Evolutionary conservation across 1,140 invertebrate genomes (phyloP), one percentile per base, ranked within the genome.

Genomic region (Drosophila kepulauana): DNA sequence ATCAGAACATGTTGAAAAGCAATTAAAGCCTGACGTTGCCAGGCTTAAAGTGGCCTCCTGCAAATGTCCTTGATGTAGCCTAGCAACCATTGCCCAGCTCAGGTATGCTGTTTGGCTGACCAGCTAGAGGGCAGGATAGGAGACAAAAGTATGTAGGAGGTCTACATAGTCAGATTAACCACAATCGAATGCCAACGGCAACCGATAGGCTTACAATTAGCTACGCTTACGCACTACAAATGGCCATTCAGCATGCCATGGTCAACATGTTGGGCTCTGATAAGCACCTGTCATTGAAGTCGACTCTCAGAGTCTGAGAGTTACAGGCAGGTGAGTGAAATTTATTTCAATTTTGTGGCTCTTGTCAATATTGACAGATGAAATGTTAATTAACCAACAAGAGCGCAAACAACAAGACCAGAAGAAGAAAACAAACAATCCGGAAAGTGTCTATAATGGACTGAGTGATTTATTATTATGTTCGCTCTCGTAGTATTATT

Each of bases 311-410:
- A 41, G 59, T 56, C 15, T 3, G 28, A 13, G 51, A 41, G 59
- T 56, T 3, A n/a, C 15, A 57, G 15, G 35, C 62, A 25, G 20
- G 3, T 11, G 38, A 54, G 51, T 57, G 59, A 75, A 54, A 64
- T 69, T 72, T 57, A 75, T 78, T 72, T 65, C 38, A 52, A 51
- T 70, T 65, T 61, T 77, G 72, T 20, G 38, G 49, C 25, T 38
- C 25, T 33, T 15, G 59, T 61, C 71, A 82, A 88, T 88, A 80
- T 87, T 87, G 79, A 66, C 82, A 74, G 52, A 74, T 66, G 16
- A 43, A 71, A 82, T 88, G 82, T 82, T 87, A 82, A 87, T 87
- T 82, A 79, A 66, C 49, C 67, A 35, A 33, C 30, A 74, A 57
- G 13, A 68, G 38, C 11, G 15, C 20, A 8, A 38, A 43, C 35